A percentile compares a stretch with the other conserved stretches of the same genome.
Conservation (phyloP, 2,113 vertebrate genomes). For the Acrocephalus kingi region DNA sequence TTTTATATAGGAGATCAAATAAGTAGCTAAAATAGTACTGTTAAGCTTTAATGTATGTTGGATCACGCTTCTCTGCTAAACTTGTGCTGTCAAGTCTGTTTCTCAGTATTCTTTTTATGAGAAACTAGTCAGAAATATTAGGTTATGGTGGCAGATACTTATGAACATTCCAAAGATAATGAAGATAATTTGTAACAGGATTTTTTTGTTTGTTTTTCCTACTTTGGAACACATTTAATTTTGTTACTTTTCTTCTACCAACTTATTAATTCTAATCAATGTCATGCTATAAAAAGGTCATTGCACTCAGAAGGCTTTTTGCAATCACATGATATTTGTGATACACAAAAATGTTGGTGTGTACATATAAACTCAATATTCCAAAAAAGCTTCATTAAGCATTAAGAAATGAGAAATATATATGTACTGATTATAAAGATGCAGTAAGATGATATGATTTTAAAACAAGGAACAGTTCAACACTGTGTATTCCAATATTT, state of each 20-base stretch:
- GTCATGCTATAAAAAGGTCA: background rate
- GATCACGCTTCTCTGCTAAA: background rate
- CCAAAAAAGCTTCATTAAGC: background rate
- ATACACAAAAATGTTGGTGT: background rate
- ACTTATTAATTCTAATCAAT: background rate
- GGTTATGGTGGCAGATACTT: background rate
- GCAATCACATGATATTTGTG: background rate
- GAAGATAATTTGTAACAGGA: background rate
- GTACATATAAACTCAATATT: background rate
- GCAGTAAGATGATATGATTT: background rate
- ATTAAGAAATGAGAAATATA: background rate
- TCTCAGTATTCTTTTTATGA: slow-evolving; percentile 24
- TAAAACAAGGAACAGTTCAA: background rate
- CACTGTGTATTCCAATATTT: background rate
- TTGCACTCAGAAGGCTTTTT: background rate
- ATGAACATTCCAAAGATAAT: background rate
- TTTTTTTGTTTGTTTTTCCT: background rate
- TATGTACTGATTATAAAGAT: background rate
- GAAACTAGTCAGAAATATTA: slow-evolving; percentile 15
- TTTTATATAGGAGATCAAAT: background rate
- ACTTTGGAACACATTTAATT: background rate
- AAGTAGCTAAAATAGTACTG: background rate
- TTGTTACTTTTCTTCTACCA: background rate
- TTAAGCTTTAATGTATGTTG: background rate
- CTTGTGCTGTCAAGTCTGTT: background rate